phyloP scores from a whole-genome alignment of 2,797 vertebrate genomes.

The Ctenopoma multispine region DNA sequence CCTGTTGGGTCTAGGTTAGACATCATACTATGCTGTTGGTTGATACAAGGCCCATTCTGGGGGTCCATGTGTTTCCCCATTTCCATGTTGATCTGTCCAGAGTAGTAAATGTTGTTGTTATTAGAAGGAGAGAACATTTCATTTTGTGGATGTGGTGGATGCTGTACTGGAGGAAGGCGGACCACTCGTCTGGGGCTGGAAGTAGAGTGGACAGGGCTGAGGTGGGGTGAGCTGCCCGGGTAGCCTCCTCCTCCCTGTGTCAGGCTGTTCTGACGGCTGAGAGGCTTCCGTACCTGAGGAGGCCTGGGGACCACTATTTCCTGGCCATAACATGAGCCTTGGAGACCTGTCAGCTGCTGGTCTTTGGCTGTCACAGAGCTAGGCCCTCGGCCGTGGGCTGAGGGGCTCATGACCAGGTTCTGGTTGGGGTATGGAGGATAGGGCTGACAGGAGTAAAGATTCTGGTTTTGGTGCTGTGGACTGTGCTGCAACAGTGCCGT shows the following conservation, averaged over 20 bases:
- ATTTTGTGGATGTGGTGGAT: conserved; percentile 75
- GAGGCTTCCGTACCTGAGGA: conserved; percentile 84
- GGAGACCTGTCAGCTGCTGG: conserved; percentile 79
- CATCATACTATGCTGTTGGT: conserved; percentile 81
- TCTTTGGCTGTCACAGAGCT: conserved; percentile 80
- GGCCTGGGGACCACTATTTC: conserved; percentile 87
- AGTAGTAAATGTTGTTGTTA: conserved; percentile 82
- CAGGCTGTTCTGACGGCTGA: conserved; percentile 84
- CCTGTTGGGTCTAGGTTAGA: conserved; percentile 72
- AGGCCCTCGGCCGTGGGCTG: conserved; percentile 70
- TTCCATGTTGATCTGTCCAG: conserved; percentile 83
- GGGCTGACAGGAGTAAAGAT: conserved; percentile 83
- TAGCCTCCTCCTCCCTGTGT: conserved; percentile 81
- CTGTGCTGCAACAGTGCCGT: conserved; percentile 80
- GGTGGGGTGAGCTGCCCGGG: conserved; percentile 79
- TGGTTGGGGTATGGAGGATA: conserved; percentile 86
- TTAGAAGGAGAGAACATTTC: conserved; percentile 81
- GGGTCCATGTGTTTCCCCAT: conserved; percentile 82
- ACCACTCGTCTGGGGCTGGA: conserved; percentile 80
- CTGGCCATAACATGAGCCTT: conserved; percentile 82
- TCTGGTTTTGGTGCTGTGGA: conserved; percentile 84
- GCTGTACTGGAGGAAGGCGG: conserved; percentile 80
- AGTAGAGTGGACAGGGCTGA: conserved; percentile 82
- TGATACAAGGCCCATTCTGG: conserved; percentile 85
- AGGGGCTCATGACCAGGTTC: conserved; percentile 81